A percentile compares a stretch with the other conserved stretches of the same genome.
phyloP scores from a whole-genome alignment of 2,113 vertebrate genomes.

The Balaeniceps rex region DNA sequence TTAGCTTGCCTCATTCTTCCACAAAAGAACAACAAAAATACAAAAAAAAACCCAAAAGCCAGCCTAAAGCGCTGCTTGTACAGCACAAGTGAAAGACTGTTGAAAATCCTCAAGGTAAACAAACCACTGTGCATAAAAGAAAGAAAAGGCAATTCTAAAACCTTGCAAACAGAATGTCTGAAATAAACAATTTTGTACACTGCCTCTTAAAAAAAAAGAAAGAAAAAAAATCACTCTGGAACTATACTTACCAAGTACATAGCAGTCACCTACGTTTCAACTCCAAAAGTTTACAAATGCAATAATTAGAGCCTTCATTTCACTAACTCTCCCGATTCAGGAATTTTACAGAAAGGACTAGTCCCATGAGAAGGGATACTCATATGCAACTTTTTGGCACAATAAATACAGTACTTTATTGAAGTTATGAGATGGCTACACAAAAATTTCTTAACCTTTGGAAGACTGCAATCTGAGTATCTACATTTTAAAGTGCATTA shows the following conservation, averaged over 20 bases:
- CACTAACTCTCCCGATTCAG: not conserved
- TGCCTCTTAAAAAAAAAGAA: not conserved
- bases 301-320: not conserved
- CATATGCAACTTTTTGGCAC: not conserved
- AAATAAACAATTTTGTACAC: not conserved
- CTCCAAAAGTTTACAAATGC: not conserved
- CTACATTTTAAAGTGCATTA: not conserved
- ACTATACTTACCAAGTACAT: not conserved
- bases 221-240: not conserved
- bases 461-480: not conserved
- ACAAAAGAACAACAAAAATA: not conserved
- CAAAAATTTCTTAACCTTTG: not conserved
- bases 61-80: not conserved
- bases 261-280: not conserved
- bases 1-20: not conserved
- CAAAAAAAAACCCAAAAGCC: not conserved
- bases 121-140: not conserved
- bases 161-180: not conserved
- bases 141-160: not conserved
- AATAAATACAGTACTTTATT: not conserved
- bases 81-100: not conserved
- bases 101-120: not conserved
- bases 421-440: not conserved
- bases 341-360: not conserved
- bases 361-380: not conserved